Evolutionary conservation across 2,797 vertebrate species (phyloP), one percentile per base, ranked within the genome.

Genomic region (Somateria mollissima): DNA sequence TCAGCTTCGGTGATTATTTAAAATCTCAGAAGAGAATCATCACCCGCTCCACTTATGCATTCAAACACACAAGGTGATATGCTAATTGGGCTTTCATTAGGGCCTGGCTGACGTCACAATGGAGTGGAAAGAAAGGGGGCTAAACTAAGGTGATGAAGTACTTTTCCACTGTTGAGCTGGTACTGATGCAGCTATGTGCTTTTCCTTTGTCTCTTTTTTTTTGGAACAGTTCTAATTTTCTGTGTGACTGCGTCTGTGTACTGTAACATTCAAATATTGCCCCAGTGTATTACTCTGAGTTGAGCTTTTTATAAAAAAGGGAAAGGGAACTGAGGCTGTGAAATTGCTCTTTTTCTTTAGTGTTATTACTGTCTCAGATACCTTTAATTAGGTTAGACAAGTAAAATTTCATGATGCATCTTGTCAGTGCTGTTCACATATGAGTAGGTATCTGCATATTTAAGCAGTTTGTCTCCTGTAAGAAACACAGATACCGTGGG

Each of bases 31-130:
- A 91, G 85, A 90, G 84, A 96, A 76, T 80, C 67, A 71, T 93
- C 81, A 92, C 73, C 95, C 94, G 86, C 84, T 90, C 54, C 78
- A 87, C 66, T 92, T 93, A 62, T 80, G 90, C 82, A 69, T 83
- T 95, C 60, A 64, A 72, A 88, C 70, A 74, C 74, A 82, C 79
- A 89, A 95, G 95, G 89, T 95, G 95, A 93, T 94, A 97, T 94
- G 91, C 90, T 96, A 96, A 97, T 93, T 84, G 81, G 39, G 62
- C 87, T 92, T 96, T 95, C 91, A 95, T 96, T 96, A 93, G 81
- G 84, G 92, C 71, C 67, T 94, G 79, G 12, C 79, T 97, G 95
- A 94, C 22, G 62, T 95, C 94, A 95, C 54, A 84, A 39, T 78
- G 69, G 88, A 66, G 78, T 47, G 65, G 88, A 87, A 91, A 88